Conservation (phyloP, 2,113 vertebrate genomes). For the Mobula birostris region DNA sequence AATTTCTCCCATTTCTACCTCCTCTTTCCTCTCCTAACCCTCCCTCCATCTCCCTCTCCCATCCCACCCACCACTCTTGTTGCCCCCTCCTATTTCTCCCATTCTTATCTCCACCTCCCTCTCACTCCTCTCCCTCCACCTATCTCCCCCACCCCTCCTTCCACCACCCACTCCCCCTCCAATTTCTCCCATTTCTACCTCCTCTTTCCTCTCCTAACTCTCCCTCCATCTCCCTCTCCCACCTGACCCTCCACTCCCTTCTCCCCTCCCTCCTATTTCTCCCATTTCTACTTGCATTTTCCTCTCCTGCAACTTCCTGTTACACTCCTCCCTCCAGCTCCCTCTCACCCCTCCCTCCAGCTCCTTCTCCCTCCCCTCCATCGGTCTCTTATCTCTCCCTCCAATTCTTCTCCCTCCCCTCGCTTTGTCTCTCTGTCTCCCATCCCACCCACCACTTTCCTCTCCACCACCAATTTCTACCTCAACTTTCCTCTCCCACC, state of each 20-base stretch:
- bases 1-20: too few species aligned
- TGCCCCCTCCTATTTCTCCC: conserved; percentile 43
- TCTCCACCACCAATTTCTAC: too few species aligned
- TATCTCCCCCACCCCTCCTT: conserved; percentile 41
- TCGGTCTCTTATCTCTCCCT: too few species aligned
- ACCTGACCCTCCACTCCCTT: not conserved
- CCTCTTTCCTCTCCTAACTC: conserved; percentile 40
- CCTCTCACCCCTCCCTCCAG: too few species aligned
- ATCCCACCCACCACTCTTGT: too few species aligned
- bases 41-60: too few species aligned
- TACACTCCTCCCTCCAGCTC: not conserved
- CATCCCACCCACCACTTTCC: too few species aligned
- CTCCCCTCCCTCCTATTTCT: conserved; percentile 29
- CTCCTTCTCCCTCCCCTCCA: too few species aligned
- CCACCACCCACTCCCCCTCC: conserved; percentile 39
- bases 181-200: conserved; percentile 48
- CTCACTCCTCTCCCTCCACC: conserved; percentile 42
- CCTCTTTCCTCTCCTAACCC: too few species aligned
- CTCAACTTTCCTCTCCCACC: too few species aligned
- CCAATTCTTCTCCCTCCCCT: too few species aligned
- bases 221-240: not conserved
- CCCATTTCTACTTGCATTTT: conserved; percentile 38
- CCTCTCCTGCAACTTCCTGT: not conserved
- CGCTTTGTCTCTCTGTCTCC: too few species aligned
- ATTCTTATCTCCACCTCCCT: conserved; percentile 39